Base-by-base conservation (phyloP, 2,888 invertebrate species). In the Bibio marci region DNA sequence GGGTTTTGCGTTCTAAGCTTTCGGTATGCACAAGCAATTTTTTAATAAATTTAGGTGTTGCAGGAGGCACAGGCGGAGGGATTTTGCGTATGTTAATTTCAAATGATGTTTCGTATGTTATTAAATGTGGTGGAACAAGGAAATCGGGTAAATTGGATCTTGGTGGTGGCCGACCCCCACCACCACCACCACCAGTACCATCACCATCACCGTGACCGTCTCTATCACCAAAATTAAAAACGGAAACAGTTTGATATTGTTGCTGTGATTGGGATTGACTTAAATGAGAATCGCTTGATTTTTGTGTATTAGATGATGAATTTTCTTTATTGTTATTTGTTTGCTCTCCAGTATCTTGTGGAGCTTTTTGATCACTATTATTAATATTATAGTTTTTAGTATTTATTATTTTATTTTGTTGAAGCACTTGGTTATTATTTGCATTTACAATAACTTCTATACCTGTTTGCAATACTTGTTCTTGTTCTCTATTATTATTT, bases 71-170 rank as follows among this genome's bases (percentile, higher is more conserved):
- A 31, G 55, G 56, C 30, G 53, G 55, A 10, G 52, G 52, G 30
- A 57, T 50, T 49, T 61, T 59, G 36, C 58, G 48, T 27, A 62
- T 50, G 42, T 60, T 50, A 45, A 62, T 57, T 51, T 62, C 62
- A 44, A 62, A 52, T 39, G 58, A 55, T 30, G 59, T 60, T 49
- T 61, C 62, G 43, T 61, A 62, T 47, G 55, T 52, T 43, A 62
- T 53, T 46, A 51, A 52, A 42, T 60, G 62, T 42, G 61, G 50
- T 38, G 62, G 62, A 55, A 59, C 56, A 47, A 62, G 60, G 42
- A 62, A 52, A 43, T 57, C 48, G 18, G 59, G 56, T n/a, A 59
- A 55, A 32, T 55, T 50, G 15, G 52, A 52, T 27, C 52, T 51
- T 25, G 54, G 52, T 37, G 50, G 47, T 38, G 45, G 46, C 43